Conservation (phyloP, 2,888 invertebrate genomes). For the Synanthedon andrenaeformis region DNA sequence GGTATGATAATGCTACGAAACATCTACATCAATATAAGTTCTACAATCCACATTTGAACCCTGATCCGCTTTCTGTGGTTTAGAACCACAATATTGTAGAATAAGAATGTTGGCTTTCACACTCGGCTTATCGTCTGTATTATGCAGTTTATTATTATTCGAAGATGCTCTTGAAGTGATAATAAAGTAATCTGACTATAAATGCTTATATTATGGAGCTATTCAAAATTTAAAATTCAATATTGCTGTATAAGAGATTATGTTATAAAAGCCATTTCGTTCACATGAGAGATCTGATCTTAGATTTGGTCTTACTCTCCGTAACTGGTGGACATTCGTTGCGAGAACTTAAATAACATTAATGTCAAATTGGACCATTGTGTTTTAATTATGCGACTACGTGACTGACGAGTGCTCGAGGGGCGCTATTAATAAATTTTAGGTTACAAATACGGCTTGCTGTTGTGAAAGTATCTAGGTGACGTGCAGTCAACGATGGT, state of each 20-base stretch:
- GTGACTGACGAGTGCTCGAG: background rate
- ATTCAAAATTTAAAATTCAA: background rate
- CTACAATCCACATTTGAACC: background rate
- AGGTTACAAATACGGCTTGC: slow-evolving; percentile 17
- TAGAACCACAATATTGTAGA: background rate
- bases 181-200: background rate
- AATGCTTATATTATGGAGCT: background rate
- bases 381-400: too few relatives aligned
- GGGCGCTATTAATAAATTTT: background rate
- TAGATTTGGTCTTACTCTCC: background rate
- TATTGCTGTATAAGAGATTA: background rate
- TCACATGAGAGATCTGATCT: background rate
- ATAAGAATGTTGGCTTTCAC: background rate
- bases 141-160: background rate
- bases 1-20: too few relatives aligned
- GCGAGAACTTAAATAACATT: too few relatives aligned
- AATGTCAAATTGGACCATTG: too few relatives aligned
- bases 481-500: slow-evolving; percentile 12
- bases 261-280: background rate
- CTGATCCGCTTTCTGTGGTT: background rate
- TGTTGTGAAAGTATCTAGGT: slow-evolving; percentile 22
- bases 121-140: background rate
- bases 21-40: background rate
- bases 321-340: too few relatives aligned
- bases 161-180: background rate